Evolutionary conservation across 2,888 invertebrate genomes (phyloP).

Genomic region (Adelognathus sp.): DNA sequence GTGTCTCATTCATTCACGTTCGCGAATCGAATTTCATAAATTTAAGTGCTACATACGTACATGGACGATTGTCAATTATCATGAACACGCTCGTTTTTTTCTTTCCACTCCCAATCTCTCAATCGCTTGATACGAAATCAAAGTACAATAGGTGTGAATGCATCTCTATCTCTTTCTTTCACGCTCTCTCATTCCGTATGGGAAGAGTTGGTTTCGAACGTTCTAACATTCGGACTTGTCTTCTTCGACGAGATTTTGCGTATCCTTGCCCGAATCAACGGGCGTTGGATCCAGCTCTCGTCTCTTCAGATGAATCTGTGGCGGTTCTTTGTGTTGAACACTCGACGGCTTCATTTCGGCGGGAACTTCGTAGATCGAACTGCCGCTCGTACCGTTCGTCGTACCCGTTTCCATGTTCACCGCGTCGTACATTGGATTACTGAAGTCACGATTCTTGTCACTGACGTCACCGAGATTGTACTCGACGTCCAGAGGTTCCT

Average conservation of each 20-base stretch:
- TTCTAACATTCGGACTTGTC: conserved; percentile 86
- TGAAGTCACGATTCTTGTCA: conserved; percentile 94
- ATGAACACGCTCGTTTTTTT: conserved; percentile 11
- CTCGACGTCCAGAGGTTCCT: conserved; percentile 88
- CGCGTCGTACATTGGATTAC: conserved; percentile 99
- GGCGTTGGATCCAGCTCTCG: conserved; percentile 91
- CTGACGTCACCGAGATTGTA: conserved; percentile 90
- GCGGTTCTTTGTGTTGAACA: conserved; percentile 89
- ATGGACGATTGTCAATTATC: conserved; percentile 12
- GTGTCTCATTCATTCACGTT: conserved; percentile 27
- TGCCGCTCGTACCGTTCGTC: conserved; percentile 84
- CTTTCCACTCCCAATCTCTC: neutral
- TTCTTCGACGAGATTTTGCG: conserved; percentile 94
- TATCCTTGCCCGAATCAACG: conserved; percentile 94
- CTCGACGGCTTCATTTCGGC: conserved; percentile 91
- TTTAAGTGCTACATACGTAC: conserved; percentile 1
- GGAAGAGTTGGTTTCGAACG: conserved; percentile 25
- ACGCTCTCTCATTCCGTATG: conserved; percentile 49
- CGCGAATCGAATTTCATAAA: conserved; percentile 22
- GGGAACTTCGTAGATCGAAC: conserved; percentile 91
- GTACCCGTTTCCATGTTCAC: conserved; percentile 86
- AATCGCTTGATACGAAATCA: conserved; percentile 56
- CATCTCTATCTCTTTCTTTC: too few species aligned
- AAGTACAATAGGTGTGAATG: conserved; percentile 67
- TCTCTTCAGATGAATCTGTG: conserved; percentile 88